Evolutionary conservation across 2,888 invertebrate species (phyloP).

Genomic region (Congeria kusceri): DNA sequence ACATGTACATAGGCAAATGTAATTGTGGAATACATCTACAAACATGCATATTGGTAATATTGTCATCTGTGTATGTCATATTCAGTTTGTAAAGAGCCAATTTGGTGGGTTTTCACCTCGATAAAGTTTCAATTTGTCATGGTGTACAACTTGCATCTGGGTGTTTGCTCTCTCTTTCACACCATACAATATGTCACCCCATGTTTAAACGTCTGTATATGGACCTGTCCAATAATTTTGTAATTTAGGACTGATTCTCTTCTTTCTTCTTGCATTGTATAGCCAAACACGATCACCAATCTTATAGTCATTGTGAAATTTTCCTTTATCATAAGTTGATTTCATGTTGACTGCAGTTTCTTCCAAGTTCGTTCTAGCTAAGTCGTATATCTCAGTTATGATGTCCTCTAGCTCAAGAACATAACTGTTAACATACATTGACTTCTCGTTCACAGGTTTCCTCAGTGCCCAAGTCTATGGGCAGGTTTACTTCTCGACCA

Average conservation of each 20-base stretch:
- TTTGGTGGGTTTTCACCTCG: background rate
- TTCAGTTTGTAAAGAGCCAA: too few species aligned
- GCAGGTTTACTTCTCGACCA: conserved; percentile 15
- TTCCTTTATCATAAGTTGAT: conserved; percentile 13
- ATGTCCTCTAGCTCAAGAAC: conserved; percentile 7
- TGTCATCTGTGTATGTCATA: too few species aligned
- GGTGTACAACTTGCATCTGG: conserved; percentile 6
- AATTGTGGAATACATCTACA: too few species aligned
- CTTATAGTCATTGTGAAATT: conserved; percentile 1
- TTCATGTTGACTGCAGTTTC: too few species aligned
- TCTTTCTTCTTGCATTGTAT: background rate
- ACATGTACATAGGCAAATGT: too few species aligned
- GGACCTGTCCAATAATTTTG: conserved; percentile 22
- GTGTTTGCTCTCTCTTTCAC: too few species aligned
- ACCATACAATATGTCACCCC: too few species aligned
- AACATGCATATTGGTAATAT: too few species aligned
- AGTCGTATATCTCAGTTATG: conserved; percentile 12
- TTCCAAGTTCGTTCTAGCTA: too few species aligned
- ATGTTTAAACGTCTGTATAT: background rate
- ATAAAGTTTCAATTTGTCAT: conserved; percentile 5
- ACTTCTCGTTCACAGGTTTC: conserved; percentile 6
- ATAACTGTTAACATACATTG: background rate
- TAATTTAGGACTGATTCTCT: conserved; percentile 9
- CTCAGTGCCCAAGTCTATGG: conserved; percentile 6
- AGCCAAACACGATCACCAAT: conserved; percentile 9